These are phyloP conservation scores for Dinothrombium tinctorium DNA, from an alignment of 1,140 invertebrate genomes.

Conservation along the genomic window DNA sequence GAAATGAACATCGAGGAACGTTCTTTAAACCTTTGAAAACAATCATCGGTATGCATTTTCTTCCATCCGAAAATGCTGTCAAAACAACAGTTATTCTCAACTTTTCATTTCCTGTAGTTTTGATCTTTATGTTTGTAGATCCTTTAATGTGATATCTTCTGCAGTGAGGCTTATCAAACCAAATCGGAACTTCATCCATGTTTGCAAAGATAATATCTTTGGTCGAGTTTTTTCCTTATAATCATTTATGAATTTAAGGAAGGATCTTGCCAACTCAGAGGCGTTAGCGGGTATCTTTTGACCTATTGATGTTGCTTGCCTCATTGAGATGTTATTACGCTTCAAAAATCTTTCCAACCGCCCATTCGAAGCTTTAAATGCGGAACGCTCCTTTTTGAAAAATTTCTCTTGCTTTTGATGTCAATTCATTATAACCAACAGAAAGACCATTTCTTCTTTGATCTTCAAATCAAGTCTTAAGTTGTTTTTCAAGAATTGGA, in stretches of 20 bases:
- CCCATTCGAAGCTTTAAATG: background rate
- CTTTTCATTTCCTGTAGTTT: slow-evolving; percentile 17
- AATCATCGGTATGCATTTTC: slow-evolving; percentile 17
- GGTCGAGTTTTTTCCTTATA: background rate
- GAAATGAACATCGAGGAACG: background rate
- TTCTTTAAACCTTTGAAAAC: slow-evolving; percentile 15
- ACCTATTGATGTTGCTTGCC: background rate
- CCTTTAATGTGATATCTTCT: slow-evolving; percentile 11
- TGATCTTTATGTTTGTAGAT: slow-evolving; percentile 11
- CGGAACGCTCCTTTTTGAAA: no score
- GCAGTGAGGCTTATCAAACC: slow-evolving; percentile 13
- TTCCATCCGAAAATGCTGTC: slow-evolving; percentile 14
- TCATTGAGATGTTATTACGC: background rate
- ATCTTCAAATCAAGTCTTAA: no score
- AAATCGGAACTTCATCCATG: slow-evolving; percentile 16
- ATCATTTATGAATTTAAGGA: no score
- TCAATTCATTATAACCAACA: no score
- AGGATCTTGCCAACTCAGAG: background rate
- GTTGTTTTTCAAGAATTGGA: no score
- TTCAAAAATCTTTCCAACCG: background rate
- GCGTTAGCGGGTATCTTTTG: background rate
- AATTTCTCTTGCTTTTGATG: no score
- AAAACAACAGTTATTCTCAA: slow-evolving; percentile 17
- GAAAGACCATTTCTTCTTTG: no score
- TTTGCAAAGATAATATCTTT: slow-evolving; percentile 3